Percentiles rank a stretch among this genome's conserved stretches.
Evolutionary conservation across 1,140 invertebrate species (phyloP).

Genomic region (Trissolcus basalis): DNA sequence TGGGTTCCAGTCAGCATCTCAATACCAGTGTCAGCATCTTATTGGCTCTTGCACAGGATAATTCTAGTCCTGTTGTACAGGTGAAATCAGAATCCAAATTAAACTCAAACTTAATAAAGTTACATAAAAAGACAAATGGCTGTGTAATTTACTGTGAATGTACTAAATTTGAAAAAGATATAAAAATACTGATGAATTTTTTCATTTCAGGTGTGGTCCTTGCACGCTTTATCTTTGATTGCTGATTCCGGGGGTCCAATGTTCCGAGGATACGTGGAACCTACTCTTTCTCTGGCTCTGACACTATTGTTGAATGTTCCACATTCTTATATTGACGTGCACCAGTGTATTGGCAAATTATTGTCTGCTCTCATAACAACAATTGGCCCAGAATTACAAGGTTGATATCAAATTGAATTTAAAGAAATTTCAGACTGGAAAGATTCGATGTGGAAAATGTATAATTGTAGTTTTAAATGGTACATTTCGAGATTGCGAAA

Average conservation of each 20-base stretch:
- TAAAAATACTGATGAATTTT: no score
- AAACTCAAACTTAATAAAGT: no score
- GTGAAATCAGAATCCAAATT: no score
- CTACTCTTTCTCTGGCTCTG: slow-evolving; percentile 90
- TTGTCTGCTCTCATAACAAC: slow-evolving; percentile 96
- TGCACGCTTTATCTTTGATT: slow-evolving; percentile 95
- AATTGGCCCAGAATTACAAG: slow-evolving; percentile 97
- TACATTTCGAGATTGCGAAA: no score
- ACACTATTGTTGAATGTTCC: slow-evolving; percentile 93
- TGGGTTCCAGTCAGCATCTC: slow-evolving; percentile 93
- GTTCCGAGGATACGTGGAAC: slow-evolving; percentile 98
- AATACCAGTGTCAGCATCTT: slow-evolving; percentile 96
- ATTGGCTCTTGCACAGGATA: slow-evolving; percentile 95
- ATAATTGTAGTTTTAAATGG: no score
- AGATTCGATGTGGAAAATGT: no score
- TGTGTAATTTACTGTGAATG: no score
- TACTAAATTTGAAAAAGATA: no score
- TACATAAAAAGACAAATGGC: no score
- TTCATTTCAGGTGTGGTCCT: slow-evolving; percentile 98
- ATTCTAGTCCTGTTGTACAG: slow-evolving; percentile 91
- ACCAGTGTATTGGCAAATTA: slow-evolving; percentile 95
- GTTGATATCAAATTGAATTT: slow-evolving; percentile 67
- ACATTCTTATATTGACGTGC: slow-evolving; percentile 92
- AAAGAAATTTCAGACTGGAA: no score
- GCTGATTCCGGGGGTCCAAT: slow-evolving; percentile 98